Conservation (phyloP, 92 coral and sea anemone genomes). For the Meandrina meandrites region DNA sequence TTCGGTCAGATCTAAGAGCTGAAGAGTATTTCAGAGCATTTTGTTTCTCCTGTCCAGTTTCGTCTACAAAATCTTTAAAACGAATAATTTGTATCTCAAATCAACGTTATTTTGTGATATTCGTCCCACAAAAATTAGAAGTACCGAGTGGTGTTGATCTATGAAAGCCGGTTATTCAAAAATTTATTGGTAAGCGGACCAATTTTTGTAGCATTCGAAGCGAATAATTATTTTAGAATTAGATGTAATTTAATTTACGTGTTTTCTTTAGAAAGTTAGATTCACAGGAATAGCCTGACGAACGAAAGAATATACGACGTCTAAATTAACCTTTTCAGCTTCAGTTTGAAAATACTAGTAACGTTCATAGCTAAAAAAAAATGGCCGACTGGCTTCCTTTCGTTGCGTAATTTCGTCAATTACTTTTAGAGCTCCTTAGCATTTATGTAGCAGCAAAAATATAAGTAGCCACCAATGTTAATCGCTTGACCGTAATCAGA, state of each 20-base stretch:
- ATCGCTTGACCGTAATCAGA: too few relatives aligned
- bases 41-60: neutral
- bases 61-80: neutral
- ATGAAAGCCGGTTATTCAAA: neutral
- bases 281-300: neutral
- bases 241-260: neutral
- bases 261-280: neutral
- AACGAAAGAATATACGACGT: too few relatives aligned
- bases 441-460: too few relatives aligned
- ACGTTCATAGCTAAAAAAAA: neutral
- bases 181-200: neutral
- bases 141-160: neutral
- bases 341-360: neutral
- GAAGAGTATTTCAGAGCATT: neutral
- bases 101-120: neutral
- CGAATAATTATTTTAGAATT: neutral
- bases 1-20: too few relatives aligned
- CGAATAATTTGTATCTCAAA: neutral
- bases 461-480: too few relatives aligned
- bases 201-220: neutral
- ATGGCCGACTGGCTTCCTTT: too few relatives aligned
- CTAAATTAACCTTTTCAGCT: neutral
- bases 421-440: neutral
- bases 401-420: too few relatives aligned
- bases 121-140: neutral